phyloP scores from a whole-genome alignment of 2,113 vertebrate genomes.

The Sinocyclocheilus anshuiensis region DNA sequence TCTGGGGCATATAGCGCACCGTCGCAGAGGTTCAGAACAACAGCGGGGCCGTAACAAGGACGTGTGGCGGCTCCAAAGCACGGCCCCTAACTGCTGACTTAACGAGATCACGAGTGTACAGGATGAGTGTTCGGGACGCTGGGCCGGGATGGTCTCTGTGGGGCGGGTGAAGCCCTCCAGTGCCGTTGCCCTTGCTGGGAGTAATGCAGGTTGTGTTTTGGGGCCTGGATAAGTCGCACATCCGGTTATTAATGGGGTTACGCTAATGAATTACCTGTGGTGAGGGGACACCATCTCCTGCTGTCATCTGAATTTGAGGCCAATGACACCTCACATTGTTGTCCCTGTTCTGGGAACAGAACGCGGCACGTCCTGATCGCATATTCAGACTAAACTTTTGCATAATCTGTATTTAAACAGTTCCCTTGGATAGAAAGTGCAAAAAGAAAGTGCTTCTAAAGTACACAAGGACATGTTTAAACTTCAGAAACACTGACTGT shows the following conservation, averaged over 20 bases:
- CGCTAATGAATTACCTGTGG: slow-evolving; percentile 71
- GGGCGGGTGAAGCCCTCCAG: neutral
- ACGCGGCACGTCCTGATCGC: neutral
- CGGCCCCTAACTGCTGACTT: neutral
- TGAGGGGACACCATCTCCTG: slow-evolving; percentile 59
- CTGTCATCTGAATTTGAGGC: slow-evolving; percentile 66
- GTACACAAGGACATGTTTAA: neutral
- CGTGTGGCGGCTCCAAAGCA: neutral
- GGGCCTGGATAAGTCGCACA: neutral
- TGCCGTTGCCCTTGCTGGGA: slow-evolving; percentile 51
- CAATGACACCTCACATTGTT: slow-evolving; percentile 62
- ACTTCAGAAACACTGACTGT: neutral
- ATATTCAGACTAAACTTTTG: neutral
- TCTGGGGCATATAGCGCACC: neutral
- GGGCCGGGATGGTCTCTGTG: slow-evolving; percentile 11
- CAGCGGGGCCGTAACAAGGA: slow-evolving; percentile 22
- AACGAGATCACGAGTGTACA: neutral
- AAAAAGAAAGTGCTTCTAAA: neutral
- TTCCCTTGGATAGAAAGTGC: neutral
- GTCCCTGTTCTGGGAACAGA: slow-evolving; percentile 26
- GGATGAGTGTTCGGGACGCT: slow-evolving; percentile 50
- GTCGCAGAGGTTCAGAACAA: neutral
- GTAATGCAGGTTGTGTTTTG: slow-evolving; percentile 24
- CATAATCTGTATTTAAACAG: neutral
- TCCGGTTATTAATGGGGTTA: slow-evolving; percentile 58